Evolutionary conservation across 1,140 invertebrate genomes (phyloP), one percentile per base, ranked within the genome.

Genomic region (Euborellia annulipes): DNA sequence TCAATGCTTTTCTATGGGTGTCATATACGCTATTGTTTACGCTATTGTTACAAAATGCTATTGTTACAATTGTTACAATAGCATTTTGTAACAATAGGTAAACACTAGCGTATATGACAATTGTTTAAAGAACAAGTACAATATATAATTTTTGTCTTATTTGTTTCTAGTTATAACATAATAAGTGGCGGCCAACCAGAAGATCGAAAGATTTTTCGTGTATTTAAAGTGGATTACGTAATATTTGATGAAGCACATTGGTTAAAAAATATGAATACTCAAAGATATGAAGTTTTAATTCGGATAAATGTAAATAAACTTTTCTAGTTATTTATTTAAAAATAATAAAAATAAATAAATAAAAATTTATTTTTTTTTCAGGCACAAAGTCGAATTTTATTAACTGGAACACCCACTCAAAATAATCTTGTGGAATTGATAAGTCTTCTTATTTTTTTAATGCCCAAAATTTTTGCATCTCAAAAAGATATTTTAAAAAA

Each of bases 191-290:
- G 82, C 50, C 83, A 76, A 52, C 73, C 82, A 0, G 92, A 95
- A 55, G 93, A 97, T 60, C 72, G 84, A 34, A 82, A 81, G 56
- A 77, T 97, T 63, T 95, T 96, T 62, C 80, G 88, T 41, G 80
- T 89, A 23, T 77, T 90, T 41, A 72, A 76, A 14, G 79, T 96
- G 57, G 78, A 93, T 56, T 96, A 95, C 59, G 85, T 93, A 0
- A 72, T 98, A 20, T 95, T 95, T 62, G 93, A 98, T 63, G 93
- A 98, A 62, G 93, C 90, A 1, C 93, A 98, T 56, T 93, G 96
- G 88, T 65, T 97, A 6, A 96, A 97, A 62, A 97, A 96, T 62
- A 96, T 96, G 88, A 78, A 79, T 30, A 90, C 90, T 3, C 75
- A 82, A 48, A 69, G 92, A 55, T 98, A 91, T 57, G 78, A 88